phyloP scores from a whole-genome alignment of 2,888 invertebrate genomes.

The Eurytoma californica region DNA sequence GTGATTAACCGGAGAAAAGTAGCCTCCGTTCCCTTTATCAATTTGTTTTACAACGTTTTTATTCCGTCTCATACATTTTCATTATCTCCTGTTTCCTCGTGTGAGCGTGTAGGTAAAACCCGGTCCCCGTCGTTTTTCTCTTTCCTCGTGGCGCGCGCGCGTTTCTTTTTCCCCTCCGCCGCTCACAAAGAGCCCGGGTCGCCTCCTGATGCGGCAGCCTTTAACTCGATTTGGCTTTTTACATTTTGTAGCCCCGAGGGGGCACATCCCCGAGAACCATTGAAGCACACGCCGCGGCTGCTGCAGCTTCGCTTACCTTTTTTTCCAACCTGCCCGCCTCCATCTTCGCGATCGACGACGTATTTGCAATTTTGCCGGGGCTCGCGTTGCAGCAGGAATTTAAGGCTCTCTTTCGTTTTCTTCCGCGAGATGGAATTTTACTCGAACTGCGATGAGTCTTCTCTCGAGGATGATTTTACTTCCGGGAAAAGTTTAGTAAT shows the following conservation, averaged over 20 bases:
- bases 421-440: no score
- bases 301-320: background rate
- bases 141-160: conserved; percentile 18
- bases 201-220: conserved; percentile 43
- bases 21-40: background rate
- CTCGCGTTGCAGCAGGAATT: no score
- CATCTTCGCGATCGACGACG: background rate
- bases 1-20: no score
- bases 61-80: conserved; percentile 31
- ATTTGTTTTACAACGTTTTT: background rate
- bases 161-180: conserved; percentile 36
- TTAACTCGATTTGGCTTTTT: conserved; percentile 55
- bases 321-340: background rate
- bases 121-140: background rate
- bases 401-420: no score
- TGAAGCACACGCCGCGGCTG: conserved; percentile 11
- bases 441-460: no score
- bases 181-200: conserved; percentile 32
- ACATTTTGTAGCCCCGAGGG: conserved; percentile 46
- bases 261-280: conserved; percentile 20
- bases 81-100: conserved; percentile 14
- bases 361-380: conserved; percentile 7
- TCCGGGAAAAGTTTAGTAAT: no score
- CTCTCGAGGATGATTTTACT: no score
- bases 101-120: background rate